Base-by-base conservation (phyloP, 2,888 invertebrate species). In the Yponomeuta cagnagella region DNA sequence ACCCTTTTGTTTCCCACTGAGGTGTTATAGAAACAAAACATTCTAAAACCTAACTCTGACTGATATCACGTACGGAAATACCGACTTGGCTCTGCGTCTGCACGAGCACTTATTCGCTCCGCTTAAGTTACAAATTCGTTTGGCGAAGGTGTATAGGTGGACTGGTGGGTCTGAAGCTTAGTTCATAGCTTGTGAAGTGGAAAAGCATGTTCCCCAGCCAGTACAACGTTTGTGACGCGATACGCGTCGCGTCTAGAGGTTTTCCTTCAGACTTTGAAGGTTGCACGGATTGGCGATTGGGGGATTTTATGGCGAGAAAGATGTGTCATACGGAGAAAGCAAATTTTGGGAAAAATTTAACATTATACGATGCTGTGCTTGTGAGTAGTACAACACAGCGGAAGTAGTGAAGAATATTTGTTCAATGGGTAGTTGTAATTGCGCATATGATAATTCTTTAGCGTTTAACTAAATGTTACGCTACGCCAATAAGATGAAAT, bases 181-280 rank as follows among this genome's bases (percentile, higher is more conserved):
- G 68, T 69, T 30, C 68, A 69, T 52, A 10, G 68, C 48, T 52
- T 69, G 68, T 48, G 68, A 52, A 69, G 68, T 69, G 68, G 68
- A 69, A 52, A 69, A 69, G 10, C 68, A 52, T 69, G 68, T 69
- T 69, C 23, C n/a, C 12, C 37, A n/a, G n/a, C 31, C 33, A n/a
- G 67, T 30, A 43, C 37, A 67, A 43, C 37, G 67, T 67, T 67
- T 8, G 67, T 67, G 43, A 67, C 65, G 65, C 33, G 4, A 15
- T 67, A 33, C 67, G 43, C 9, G 33, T 67, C 12, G 67, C 37
- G 67, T 67, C 33, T 43, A 15, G 37, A 67, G 37, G 67, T 37
- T 67, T 67, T 37, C 15, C 37, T 15, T 23, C 4, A 31, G 33
- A 65, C 12, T 65, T 65, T 33, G 30, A 30, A 31, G 65, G 33